Conservation (phyloP, 2,888 invertebrate genomes). For the Trilocha varians region DNA sequence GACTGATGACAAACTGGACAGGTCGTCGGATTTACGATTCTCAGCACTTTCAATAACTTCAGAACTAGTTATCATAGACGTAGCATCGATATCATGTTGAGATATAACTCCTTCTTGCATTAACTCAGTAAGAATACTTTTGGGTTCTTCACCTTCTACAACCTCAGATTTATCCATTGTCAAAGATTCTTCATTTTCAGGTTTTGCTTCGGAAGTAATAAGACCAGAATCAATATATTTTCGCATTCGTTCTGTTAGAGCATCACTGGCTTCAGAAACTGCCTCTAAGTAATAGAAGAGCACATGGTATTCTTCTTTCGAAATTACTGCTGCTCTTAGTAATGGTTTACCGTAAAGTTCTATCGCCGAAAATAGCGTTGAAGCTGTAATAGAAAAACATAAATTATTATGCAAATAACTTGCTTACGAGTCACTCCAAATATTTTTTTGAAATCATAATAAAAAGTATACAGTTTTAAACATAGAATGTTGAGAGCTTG, state of each 20-base stretch:
- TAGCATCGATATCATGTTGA: conserved; percentile 59
- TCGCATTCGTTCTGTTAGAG: conserved; percentile 61
- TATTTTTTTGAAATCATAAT: too few relatives aligned
- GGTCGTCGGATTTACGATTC: conserved; percentile 47
- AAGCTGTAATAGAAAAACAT: conserved; percentile 53
- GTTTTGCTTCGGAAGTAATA: conserved; percentile 37
- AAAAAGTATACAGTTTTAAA: too few relatives aligned
- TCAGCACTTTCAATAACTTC: conserved; percentile 44
- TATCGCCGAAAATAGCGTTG: conserved; percentile 73
- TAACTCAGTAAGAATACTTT: conserved; percentile 58
- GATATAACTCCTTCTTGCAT: conserved; percentile 61
- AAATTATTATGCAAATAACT: too few relatives aligned
- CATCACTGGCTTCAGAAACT: conserved; percentile 63
- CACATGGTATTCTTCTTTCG: conserved; percentile 67
- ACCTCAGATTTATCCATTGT: conserved; percentile 19
- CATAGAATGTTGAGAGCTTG: too few relatives aligned
- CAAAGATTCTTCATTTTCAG: conserved; percentile 27
- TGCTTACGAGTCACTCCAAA: too few relatives aligned
- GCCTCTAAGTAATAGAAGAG: conserved; percentile 69
- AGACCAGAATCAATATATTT: conserved; percentile 68
- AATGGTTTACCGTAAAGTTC: conserved; percentile 78
- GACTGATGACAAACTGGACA: conserved; percentile 46
- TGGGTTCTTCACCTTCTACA: conserved; percentile 37
- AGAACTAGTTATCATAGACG: conserved; percentile 46
- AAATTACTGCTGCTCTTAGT: conserved; percentile 61